phyloP scores from a whole-genome alignment of 1,140 invertebrate genomes.

The Acromyrmex echinatior region DNA sequence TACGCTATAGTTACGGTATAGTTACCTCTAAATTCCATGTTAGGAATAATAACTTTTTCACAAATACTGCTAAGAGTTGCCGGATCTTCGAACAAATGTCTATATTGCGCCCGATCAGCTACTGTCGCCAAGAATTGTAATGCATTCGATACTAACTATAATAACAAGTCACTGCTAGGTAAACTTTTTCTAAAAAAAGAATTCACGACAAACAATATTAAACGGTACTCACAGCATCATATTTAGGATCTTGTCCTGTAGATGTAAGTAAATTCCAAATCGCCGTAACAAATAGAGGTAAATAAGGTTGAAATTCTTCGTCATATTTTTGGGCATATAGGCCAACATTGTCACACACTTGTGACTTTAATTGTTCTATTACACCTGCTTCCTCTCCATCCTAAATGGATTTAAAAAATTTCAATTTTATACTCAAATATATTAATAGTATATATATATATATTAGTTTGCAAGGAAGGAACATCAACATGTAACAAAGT shows the following conservation, averaged over 20 bases:
- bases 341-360: constrained; percentile 98
- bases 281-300: constrained; percentile 96
- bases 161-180: constrained; percentile 63
- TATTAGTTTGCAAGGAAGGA: constrained; percentile 89
- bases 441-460: not conserved
- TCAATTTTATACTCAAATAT: constrained; percentile 16
- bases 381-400: constrained; percentile 96
- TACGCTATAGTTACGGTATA: constrained; percentile 14
- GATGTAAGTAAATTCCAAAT: constrained; percentile 96
- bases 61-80: constrained; percentile 96
- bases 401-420: constrained; percentile 82
- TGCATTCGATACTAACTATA: constrained; percentile 97
- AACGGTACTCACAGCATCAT: constrained; percentile 91
- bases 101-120: constrained; percentile 95
- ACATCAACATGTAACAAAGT: constrained; percentile 93
- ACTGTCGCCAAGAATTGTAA: constrained; percentile 98
- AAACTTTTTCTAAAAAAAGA: not conserved
- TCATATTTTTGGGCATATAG: constrained; percentile 99
- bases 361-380: constrained; percentile 96
- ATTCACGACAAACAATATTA: not conserved
- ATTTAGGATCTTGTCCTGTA: constrained; percentile 95
- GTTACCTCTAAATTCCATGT: constrained; percentile 97
- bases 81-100: constrained; percentile 95
- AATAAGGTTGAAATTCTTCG: constrained; percentile 97
- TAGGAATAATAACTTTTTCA: constrained; percentile 99